A percentile compares a stretch with the other conserved stretches of the same genome.
phyloP scores from a whole-genome alignment of 2,888 invertebrate genomes.

The Caenorhabditis auriculariae region DNA sequence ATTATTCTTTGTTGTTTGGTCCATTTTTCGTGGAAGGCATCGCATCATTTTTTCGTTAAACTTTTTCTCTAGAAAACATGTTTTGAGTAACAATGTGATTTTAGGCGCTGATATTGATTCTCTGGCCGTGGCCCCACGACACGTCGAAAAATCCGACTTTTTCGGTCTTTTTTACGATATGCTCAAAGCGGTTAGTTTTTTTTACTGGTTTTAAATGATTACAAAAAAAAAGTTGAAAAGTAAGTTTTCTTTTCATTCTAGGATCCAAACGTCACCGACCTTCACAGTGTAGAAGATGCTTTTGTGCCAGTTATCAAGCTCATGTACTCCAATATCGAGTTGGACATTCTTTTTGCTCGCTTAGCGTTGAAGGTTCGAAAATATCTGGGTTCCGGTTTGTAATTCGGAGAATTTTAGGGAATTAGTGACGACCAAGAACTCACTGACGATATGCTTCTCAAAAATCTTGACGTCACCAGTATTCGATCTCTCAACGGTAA shows the following conservation, averaged over 20 bases:
- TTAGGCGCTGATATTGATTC: constrained; percentile 96
- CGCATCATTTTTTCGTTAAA: neutral
- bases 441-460: constrained; percentile 84
- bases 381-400: neutral
- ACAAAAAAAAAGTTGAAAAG: constrained; percentile 1
- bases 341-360: constrained; percentile 94
- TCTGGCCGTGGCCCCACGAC: constrained; percentile 92
- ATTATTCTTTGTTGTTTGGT: neutral
- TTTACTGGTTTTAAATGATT: constrained; percentile 68
- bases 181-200: constrained; percentile 77
- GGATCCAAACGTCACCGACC: constrained; percentile 69
- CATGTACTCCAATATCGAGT: constrained; percentile 94
- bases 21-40: neutral
- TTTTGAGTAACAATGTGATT: constrained; percentile 3
- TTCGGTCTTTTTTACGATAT: constrained; percentile 91
- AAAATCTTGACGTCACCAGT: constrained; percentile 92
- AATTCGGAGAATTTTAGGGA: constrained; percentile 10
- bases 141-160: constrained; percentile 89
- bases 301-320: constrained; percentile 99
- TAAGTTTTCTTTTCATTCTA: constrained; percentile 23
- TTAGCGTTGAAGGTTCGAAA: constrained; percentile 82
- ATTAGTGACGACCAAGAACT: constrained; percentile 82
- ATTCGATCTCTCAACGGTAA: constrained; percentile 68
- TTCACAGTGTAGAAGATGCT: constrained; percentile 90
- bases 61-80: neutral